Percentiles rank a stretch among this genome's conserved stretches.
phyloP scores from a whole-genome alignment of 35 echinoderm and acorn worm species.

The Stichopus chloronotus region DNA sequence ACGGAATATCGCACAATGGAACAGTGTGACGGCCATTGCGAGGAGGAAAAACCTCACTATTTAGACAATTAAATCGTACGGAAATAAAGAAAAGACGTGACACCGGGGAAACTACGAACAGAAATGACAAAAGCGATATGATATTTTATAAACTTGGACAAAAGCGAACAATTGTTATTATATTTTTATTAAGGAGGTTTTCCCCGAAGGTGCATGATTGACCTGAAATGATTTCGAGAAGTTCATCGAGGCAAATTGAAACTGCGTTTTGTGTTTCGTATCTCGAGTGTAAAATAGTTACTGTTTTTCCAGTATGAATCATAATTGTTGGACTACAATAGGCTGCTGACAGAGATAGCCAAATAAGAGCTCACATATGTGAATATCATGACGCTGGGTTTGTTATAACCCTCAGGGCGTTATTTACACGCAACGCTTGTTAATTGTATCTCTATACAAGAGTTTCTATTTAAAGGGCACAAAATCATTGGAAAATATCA shows the following conservation, averaged over 20 bases:
- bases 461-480: too few relatives aligned
- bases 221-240: neutral
- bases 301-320: neutral
- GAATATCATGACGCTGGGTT: neutral
- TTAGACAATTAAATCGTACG: neutral
- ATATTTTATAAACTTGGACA: too few relatives aligned
- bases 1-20: neutral
- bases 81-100: neutral
- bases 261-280: neutral
- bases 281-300: slow-evolving; percentile 11
- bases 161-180: neutral
- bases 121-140: neutral
- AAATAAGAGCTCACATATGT: too few relatives aligned
- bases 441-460: neutral
- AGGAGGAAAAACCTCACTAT: neutral
- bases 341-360: too few relatives aligned
- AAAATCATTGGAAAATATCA: neutral
- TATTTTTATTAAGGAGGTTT: neutral
- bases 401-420: neutral
- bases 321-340: neutral
- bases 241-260: neutral
- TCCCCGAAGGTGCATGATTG: neutral
- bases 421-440: neutral
- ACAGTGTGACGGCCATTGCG: neutral
- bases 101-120: neutral